Conservation (phyloP, 2,113 vertebrate genomes). For the Perccottus glenii region DNA sequence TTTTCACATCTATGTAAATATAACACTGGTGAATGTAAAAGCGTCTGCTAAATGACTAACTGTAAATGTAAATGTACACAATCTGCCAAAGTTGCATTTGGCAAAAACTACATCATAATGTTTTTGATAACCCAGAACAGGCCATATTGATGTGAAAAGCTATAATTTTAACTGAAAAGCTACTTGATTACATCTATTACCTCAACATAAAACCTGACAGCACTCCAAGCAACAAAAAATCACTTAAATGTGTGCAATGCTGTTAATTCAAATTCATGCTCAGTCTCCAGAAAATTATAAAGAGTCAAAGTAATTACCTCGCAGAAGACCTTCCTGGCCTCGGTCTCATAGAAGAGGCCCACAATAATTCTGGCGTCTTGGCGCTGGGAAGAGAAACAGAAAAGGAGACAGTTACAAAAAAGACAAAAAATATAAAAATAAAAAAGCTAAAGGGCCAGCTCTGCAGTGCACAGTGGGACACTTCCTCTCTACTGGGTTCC, state of each 20-base stretch:
- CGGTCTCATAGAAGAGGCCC: conserved; percentile 91
- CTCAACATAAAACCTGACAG: background rate
- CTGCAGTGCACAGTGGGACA: conserved; percentile 15
- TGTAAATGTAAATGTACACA: no score
- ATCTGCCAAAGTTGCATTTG: background rate
- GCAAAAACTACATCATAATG: background rate
- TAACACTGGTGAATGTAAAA: no score
- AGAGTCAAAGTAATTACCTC: conserved; percentile 78
- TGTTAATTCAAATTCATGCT: background rate
- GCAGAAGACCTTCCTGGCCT: conserved; percentile 91
- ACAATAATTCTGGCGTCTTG: conserved; percentile 92
- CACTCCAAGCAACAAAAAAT: background rate
- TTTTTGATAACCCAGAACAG: background rate
- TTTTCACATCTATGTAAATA: no score
- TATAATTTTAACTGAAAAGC: background rate
- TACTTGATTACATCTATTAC: background rate
- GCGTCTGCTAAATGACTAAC: no score
- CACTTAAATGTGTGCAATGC: background rate
- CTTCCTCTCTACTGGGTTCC: conserved; percentile 24
- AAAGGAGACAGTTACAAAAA: conserved; percentile 10
- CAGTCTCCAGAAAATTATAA: conserved; percentile 1
- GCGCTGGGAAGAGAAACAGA: conserved; percentile 69
- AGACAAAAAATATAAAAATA: background rate
- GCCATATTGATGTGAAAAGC: background rate
- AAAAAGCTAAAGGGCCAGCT: background rate